Percentiles rank a stretch among this genome's conserved stretches.
These are phyloP conservation scores for Caenorhabditis sp. DNA, from an alignment of 2,888 invertebrate species.

Conservation along the genomic window DNA sequence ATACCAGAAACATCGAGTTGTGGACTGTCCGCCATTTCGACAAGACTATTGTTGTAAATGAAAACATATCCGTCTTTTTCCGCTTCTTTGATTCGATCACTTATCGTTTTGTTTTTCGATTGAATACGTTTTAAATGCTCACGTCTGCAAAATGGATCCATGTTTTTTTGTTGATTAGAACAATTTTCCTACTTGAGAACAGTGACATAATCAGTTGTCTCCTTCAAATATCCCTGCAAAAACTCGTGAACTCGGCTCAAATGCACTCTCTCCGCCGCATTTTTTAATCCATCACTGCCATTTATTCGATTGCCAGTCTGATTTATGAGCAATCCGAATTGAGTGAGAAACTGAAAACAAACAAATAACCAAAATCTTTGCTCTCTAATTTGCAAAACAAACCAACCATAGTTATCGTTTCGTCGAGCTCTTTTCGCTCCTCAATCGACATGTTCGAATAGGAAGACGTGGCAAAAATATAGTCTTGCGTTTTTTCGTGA, in stretches of 20 bases:
- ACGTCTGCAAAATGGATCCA: slow-evolving; percentile 12
- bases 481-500: slow-evolving; percentile 27
- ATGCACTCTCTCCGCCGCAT: slow-evolving; percentile 31
- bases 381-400: not conserved
- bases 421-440: slow-evolving; percentile 33
- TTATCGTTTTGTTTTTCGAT: slow-evolving; percentile 17
- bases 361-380: not conserved
- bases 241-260: slow-evolving; percentile 31
- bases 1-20: slow-evolving; percentile 15
- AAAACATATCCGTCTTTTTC: slow-evolving; percentile 23
- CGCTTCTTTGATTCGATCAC: slow-evolving; percentile 18
- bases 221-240: slow-evolving; percentile 29
- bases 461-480: slow-evolving; percentile 30
- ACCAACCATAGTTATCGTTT: slow-evolving; percentile 19
- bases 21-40: slow-evolving; percentile 11
- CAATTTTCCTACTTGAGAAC: slow-evolving; percentile 27
- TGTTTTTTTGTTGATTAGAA: too few species aligned
- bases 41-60: slow-evolving; percentile 17
- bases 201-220: slow-evolving; percentile 20
- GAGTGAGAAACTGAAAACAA: slow-evolving; percentile 22
- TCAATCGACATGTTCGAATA: slow-evolving; percentile 31
- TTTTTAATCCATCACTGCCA: slow-evolving; percentile 25
- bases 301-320: slow-evolving; percentile 26
- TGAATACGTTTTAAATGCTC: slow-evolving; percentile 31
- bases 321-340: slow-evolving; percentile 32